A percentile compares a stretch with the other conserved stretches of the same genome.
Conservation (phyloP, 2,888 invertebrate species). For the Rhamnusium bicolor region DNA sequence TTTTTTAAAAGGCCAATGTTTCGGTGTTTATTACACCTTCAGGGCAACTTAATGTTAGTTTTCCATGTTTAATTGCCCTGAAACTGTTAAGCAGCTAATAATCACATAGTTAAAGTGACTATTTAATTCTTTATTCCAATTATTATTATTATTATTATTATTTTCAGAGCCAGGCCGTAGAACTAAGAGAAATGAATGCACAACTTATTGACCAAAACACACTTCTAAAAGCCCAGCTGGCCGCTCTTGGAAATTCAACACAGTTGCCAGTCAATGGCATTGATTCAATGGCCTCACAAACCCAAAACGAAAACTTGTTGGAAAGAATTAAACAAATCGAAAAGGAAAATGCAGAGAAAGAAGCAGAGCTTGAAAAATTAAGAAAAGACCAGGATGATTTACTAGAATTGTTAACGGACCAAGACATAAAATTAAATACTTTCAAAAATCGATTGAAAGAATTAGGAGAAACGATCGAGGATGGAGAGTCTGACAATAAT, state of each 20-base stretch:
- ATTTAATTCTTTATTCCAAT: not conserved
- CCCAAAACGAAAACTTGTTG: not conserved
- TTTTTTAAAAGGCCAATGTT: no score
- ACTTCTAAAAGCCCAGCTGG: constrained; percentile 80
- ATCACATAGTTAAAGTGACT: no score
- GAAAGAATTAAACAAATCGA: constrained; percentile 54
- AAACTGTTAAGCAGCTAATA: no score
- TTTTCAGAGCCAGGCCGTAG: constrained; percentile 75
- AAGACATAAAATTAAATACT: constrained; percentile 75
- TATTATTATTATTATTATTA: not conserved
- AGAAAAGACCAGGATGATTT: constrained; percentile 95
- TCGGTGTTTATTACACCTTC: no score
- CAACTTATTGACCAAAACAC: constrained; percentile 91
- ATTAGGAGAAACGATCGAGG: constrained; percentile 66
- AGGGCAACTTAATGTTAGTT: no score
- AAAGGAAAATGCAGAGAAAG: constrained; percentile 53
- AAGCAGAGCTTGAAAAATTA: constrained; percentile 70
- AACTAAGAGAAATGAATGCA: constrained; percentile 80
- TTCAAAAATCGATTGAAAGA: constrained; percentile 67
- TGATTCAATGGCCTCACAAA: constrained; percentile 29
- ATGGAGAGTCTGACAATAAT: constrained; percentile 66
- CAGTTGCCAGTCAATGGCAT: constrained; percentile 56
- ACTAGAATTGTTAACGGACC: constrained; percentile 90
- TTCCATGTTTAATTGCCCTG: no score
- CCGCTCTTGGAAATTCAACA: constrained; percentile 66